Conservation (phyloP, 2,888 invertebrate species). For the Lingula anatina region DNA sequence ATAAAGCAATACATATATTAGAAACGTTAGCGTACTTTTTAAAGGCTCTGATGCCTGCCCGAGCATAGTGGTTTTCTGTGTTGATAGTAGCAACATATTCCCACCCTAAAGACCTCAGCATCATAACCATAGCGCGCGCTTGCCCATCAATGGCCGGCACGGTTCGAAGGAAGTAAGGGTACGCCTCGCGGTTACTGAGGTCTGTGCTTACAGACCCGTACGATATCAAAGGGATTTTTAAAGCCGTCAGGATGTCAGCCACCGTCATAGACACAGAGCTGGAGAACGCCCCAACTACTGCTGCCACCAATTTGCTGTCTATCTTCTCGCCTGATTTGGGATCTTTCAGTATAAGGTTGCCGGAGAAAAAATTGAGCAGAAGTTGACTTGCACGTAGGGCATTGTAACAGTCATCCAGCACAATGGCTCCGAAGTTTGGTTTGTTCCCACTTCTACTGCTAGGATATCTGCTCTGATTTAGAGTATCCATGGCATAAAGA, state of each 20-base stretch:
- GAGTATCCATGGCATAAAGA: too few species aligned
- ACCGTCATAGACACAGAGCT: slow-evolving; percentile 18
- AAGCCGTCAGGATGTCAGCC: slow-evolving; percentile 54
- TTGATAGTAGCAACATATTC: slow-evolving; percentile 48
- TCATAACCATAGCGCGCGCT: slow-evolving; percentile 34
- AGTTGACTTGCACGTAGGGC: neutral
- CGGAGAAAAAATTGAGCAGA: slow-evolving; percentile 16
- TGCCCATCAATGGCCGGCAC: slow-evolving; percentile 26
- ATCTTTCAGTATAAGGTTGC: too few species aligned
- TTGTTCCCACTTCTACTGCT: too few species aligned
- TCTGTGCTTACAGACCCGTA: slow-evolving; percentile 17
- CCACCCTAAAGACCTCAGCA: slow-evolving; percentile 48
- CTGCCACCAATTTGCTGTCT: slow-evolving; percentile 24
- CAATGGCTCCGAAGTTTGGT: too few species aligned
- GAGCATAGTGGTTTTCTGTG: slow-evolving; percentile 21
- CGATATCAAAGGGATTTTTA: slow-evolving; percentile 56
- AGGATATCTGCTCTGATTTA: too few species aligned
- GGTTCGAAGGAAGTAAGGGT: slow-evolving; percentile 28
- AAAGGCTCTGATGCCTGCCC: slow-evolving; percentile 10
- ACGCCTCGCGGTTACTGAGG: slow-evolving; percentile 14
- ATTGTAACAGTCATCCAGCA: too few species aligned
- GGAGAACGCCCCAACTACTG: slow-evolving; percentile 23
- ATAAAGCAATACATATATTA: slow-evolving; percentile 23
- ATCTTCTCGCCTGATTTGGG: slow-evolving; percentile 15
- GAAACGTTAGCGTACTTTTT: slow-evolving; percentile 10